Conservation (phyloP, 2,888 invertebrate species). For the Pterostichus niger region DNA sequence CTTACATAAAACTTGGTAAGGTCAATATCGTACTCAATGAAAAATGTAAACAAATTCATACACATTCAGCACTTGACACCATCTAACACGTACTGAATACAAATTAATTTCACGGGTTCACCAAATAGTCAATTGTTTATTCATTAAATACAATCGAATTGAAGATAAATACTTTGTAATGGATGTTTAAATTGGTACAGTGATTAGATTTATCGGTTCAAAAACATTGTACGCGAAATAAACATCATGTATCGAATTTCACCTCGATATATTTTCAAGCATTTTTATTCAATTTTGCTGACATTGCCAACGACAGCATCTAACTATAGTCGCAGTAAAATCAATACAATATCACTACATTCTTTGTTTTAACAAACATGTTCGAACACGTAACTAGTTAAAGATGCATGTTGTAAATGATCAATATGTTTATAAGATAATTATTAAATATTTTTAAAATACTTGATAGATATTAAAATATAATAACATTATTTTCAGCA, state of each 20-base stretch:
- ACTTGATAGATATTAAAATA: too few species aligned
- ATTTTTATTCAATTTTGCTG: too few species aligned
- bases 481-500: too few species aligned
- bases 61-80: background rate
- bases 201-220: background rate
- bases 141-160: background rate
- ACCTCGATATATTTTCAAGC: background rate
- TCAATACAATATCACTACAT: too few species aligned
- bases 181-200: background rate
- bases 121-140: constrained; percentile 2
- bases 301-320: too few species aligned
- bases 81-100: background rate
- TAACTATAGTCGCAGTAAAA: too few species aligned
- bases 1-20: background rate
- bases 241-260: constrained; percentile 2
- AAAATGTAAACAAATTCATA: constrained; percentile 7
- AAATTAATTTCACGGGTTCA: constrained; percentile 1
- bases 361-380: background rate
- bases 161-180: background rate
- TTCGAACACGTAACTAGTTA: background rate
- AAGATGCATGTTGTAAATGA: background rate
- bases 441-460: too few species aligned
- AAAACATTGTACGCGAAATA: background rate
- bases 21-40: background rate
- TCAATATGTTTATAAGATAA: too few species aligned